phyloP scores from a whole-genome alignment of 1,140 invertebrate genomes.

The Drosophila oshimai region DNA sequence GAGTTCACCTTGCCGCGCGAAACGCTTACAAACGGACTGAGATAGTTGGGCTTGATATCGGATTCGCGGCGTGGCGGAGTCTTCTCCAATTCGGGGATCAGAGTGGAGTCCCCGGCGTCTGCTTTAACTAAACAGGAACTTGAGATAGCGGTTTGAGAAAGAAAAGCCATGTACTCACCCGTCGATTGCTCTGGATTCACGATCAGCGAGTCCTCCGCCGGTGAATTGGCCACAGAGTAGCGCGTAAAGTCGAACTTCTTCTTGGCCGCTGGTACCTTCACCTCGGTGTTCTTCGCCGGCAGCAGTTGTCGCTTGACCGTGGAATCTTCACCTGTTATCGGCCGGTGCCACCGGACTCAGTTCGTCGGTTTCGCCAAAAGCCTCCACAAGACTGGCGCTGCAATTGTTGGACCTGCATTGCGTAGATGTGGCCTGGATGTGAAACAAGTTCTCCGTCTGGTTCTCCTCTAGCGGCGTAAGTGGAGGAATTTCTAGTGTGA shows the following conservation, averaged over 20 bases:
- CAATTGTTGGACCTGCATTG: conserved; percentile 5
- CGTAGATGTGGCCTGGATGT: conserved; percentile 56
- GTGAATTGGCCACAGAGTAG: conserved; percentile 32
- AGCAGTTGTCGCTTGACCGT: conserved; percentile 45
- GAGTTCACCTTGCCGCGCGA: conserved; percentile 83
- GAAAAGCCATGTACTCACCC: background rate
- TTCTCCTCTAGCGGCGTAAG: conserved; percentile 49
- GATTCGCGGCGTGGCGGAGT: conserved; percentile 22
- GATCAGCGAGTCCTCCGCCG: conserved; percentile 12
- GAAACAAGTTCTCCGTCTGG: conserved; percentile 41
- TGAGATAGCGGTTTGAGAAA: background rate
- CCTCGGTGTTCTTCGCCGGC: background rate
- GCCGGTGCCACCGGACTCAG: conserved; percentile 36
- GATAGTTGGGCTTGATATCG: conserved; percentile 42
- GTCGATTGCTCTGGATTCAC: conserved; percentile 3
- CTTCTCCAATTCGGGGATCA: background rate
- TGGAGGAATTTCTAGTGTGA: background rate
- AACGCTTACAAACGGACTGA: conserved; percentile 79
- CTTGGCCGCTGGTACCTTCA: background rate
- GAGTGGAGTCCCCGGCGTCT: background rate
- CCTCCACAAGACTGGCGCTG: conserved; percentile 1
- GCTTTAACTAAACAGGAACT: background rate
- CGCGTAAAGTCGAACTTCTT: conserved; percentile 54
- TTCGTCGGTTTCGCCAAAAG: background rate
- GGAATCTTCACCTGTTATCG: background rate